phyloP scores from a whole-genome alignment of 2,888 invertebrate genomes.

The Gordius sp. region DNA sequence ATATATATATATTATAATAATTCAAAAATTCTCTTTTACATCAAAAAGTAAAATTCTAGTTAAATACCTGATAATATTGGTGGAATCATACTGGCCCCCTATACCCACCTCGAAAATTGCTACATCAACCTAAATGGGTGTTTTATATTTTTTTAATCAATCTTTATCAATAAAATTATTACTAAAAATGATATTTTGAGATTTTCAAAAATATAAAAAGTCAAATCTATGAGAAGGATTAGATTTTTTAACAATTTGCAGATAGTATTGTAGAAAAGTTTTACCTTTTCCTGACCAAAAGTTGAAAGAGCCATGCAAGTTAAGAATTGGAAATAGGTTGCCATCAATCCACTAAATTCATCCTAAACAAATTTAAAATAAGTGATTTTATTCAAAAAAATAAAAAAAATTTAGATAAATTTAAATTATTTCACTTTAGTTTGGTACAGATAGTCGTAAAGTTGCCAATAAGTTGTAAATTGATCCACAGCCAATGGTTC shows the following conservation, averaged over 20 bases:
- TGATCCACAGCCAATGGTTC: slow-evolving; percentile 42
- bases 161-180: no score
- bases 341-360: slow-evolving; percentile 22
- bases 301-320: slow-evolving; percentile 66
- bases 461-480: slow-evolving; percentile 49
- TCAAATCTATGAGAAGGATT: no score
- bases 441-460: slow-evolving; percentile 30
- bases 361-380: slow-evolving; percentile 21
- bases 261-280: neutral
- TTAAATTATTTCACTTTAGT: no score
- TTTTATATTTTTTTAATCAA: no score
- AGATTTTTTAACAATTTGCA: no score
- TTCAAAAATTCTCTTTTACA: no score
- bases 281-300: slow-evolving; percentile 43
- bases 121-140: slow-evolving; percentile 51
- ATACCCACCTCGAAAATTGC: slow-evolving; percentile 87
- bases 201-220: no score
- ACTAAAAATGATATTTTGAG: no score
- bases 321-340: slow-evolving; percentile 67
- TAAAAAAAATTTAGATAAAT: no score
- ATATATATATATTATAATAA: no score
- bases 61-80: slow-evolving; percentile 53
- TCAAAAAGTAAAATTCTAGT: no score
- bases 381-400: no score
- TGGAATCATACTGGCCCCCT: slow-evolving; percentile 72